These are phyloP conservation scores for Calidris pygmaea DNA, from an alignment of 2,113 vertebrate genomes.

Conservation along the genomic window DNA sequence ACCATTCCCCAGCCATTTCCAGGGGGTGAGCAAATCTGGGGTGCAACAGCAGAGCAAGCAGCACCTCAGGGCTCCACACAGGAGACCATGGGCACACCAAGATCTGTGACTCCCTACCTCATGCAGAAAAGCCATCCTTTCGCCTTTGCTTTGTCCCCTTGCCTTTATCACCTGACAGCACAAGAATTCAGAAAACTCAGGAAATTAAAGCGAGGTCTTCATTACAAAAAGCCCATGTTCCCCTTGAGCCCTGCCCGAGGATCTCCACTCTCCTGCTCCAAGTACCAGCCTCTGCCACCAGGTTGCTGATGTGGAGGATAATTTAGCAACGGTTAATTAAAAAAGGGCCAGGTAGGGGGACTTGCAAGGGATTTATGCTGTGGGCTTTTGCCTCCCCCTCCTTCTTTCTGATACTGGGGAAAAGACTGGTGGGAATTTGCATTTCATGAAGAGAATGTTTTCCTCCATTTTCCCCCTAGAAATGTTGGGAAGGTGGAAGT, in stretches of 20 bases:
- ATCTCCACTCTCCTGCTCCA: background rate
- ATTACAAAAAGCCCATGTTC: fast-evolving
- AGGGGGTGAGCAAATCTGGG: background rate
- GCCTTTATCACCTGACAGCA: background rate
- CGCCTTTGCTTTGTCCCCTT: background rate
- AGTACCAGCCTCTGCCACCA: background rate
- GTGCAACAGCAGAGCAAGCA: background rate
- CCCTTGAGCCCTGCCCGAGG: background rate
- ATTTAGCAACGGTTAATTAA: background rate
- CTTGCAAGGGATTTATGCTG: background rate
- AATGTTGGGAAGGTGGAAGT: background rate
- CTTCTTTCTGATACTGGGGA: background rate
- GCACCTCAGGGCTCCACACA: background rate
- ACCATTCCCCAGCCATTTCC: background rate
- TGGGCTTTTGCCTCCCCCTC: background rate
- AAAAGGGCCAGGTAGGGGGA: background rate
- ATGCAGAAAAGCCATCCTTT: background rate
- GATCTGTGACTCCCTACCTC: background rate
- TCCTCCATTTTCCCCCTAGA: background rate
- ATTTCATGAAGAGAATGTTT: background rate
- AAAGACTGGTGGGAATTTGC: background rate
- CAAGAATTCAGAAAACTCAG: background rate
- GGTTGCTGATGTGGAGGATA: background rate
- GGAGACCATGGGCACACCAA: background rate
- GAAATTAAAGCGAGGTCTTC: background rate